Base-by-base conservation (phyloP, 1,140 invertebrate genomes). In the Spodoptera litura region DNA sequence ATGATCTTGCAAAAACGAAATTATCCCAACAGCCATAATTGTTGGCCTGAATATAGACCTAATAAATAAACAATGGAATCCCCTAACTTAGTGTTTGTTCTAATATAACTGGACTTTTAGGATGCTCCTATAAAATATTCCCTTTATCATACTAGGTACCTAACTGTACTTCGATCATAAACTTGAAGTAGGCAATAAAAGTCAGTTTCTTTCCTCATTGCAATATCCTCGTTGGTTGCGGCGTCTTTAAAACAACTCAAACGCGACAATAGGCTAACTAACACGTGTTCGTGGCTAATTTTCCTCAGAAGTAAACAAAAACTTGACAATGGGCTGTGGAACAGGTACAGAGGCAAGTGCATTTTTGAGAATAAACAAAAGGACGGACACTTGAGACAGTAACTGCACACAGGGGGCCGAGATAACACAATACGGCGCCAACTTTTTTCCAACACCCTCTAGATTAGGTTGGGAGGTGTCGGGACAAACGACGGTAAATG, bases 381-480 rank as follows among this genome's bases (percentile, higher is more conserved):
- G 73, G 20, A 61, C 79, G 76, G 68, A 82, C 79, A 84, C 82
- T 85, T 78, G 86, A 89, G 87, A 88, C 89, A 88, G 87, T 89
- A 68, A 83, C 80, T 71, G 82, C 72, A 78, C 88, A 80, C 78
- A 81, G 71, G 86, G 87, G 89, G 89, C 82, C 81, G 79, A 83
- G 83, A 78, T 85, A 87, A 85, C 78, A 91, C 89, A 91, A 91
- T 87, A 78, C 82, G 92, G 92, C 92, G 92, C 92, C 92, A 92
- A 92, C 84, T 94, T 93, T 93, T 94, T 94, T 82, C 78, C 64
- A 79, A 81, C 83, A 35, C 13, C 8, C 49, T 12, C 84, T 88
- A 86, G 85, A 89, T 88, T 90, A 88, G 81, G 82, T 64, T 53
- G 79, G 31, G 83, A 90, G 89, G 92, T 92, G 92, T 89, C 85